Conservation (phyloP, 2,888 invertebrate genomes). For the Drosophila anomalipes region DNA sequence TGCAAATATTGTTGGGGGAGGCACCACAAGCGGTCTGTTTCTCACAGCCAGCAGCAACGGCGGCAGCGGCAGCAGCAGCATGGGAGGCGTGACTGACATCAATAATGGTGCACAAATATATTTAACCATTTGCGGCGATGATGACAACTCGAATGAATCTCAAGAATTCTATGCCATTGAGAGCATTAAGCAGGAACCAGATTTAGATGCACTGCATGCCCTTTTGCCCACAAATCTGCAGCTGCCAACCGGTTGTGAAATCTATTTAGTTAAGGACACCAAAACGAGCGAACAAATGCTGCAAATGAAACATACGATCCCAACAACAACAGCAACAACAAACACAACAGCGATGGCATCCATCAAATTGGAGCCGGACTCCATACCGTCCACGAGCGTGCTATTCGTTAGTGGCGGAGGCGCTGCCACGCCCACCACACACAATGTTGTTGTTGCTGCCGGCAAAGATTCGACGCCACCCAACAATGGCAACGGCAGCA, state of each 20-base stretch:
- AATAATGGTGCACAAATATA: conserved; percentile 69
- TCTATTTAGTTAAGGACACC: conserved; percentile 81
- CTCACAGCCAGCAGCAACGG: conserved; percentile 40
- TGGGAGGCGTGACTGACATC: conserved; percentile 31
- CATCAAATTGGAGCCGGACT: conserved; percentile 71
- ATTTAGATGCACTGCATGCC: conserved; percentile 66
- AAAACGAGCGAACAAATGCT: conserved; percentile 29
- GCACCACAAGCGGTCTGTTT: conserved; percentile 42
- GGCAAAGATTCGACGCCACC: conserved; percentile 21
- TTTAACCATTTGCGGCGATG: conserved; percentile 79
- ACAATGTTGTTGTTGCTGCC: conserved; percentile 31
- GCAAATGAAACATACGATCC: conserved; percentile 21
- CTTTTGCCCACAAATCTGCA: conserved; percentile 74
- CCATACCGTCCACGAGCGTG: conserved; percentile 47
- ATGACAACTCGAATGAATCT: conserved; percentile 77
- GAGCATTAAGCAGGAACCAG: conserved; percentile 79
- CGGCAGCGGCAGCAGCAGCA: conserved; percentile 21
- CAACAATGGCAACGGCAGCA: conserved; percentile 14
- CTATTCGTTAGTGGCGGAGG: conserved; percentile 35
- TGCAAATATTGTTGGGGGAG: conserved; percentile 16
- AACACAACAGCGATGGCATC: conserved; percentile 39
- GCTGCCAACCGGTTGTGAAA: conserved; percentile 82
- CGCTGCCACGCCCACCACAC: conserved; percentile 18
- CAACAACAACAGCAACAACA: conserved; percentile 16
- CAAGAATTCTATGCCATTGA: conserved; percentile 78